phyloP scores from a whole-genome alignment of 1,140 invertebrate species.

The Polypedilum vanderplanki region DNA sequence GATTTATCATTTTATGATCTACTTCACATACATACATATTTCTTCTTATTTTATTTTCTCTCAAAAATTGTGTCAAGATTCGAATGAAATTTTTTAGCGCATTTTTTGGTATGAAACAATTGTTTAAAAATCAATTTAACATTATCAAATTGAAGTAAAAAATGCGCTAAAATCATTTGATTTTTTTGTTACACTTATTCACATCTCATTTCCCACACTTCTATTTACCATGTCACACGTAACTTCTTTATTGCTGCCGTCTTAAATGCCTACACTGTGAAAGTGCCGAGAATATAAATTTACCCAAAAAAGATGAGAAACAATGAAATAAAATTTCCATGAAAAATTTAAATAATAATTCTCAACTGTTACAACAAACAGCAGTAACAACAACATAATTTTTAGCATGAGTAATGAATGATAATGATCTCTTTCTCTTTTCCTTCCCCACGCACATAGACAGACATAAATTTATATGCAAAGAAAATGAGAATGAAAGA shows the following conservation, averaged over 20 bases:
- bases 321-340: background rate
- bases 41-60: background rate
- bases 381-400: conserved; percentile 5
- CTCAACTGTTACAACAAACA: background rate
- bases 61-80: no score
- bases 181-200: background rate
- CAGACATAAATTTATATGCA: background rate
- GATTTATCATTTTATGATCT: conserved; percentile 19
- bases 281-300: background rate
- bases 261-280: background rate
- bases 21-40: background rate
- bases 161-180: no score
- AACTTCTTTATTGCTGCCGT: background rate
- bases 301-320: background rate
- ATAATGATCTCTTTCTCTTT: background rate
- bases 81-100: no score
- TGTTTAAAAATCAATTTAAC: no score
- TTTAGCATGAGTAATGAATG: conserved; percentile 11
- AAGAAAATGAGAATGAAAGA: background rate
- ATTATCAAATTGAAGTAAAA: no score
- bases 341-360: conserved; percentile 20
- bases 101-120: background rate
- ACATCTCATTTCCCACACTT: background rate
- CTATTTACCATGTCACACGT: background rate
- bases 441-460: background rate